Evolutionary conservation across 2,797 vertebrate genomes (phyloP).

Genomic region (Leptoclinus maculatus): DNA sequence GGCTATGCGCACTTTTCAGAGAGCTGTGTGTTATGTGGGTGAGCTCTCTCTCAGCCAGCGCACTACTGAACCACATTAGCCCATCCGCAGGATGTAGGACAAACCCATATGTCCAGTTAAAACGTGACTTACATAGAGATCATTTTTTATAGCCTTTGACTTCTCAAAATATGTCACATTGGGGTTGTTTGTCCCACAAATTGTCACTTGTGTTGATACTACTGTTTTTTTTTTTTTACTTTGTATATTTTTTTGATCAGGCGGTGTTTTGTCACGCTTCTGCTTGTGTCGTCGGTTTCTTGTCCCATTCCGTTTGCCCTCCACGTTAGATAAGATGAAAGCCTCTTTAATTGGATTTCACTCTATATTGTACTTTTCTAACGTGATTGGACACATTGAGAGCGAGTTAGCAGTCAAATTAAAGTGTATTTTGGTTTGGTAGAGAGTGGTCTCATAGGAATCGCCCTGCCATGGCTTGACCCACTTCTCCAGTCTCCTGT

Average conservation of each 20-base stretch:
- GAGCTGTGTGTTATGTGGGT: slow-evolving; percentile 61
- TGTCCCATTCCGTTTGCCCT: slow-evolving; percentile 17
- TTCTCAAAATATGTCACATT: neutral
- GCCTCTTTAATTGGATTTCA: neutral
- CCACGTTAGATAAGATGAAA: neutral
- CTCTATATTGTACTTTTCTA: neutral
- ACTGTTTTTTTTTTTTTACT: neutral
- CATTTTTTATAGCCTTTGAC: neutral
- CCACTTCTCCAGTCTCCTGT: slow-evolving; percentile 76
- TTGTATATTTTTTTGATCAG: neutral
- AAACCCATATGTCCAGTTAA: slow-evolving; percentile 50
- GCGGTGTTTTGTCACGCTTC: slow-evolving; percentile 8
- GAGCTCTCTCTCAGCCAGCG: slow-evolving; percentile 42
- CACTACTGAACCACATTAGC: slow-evolving; percentile 54
- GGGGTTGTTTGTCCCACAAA: neutral
- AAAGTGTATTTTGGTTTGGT: slow-evolving; percentile 12
- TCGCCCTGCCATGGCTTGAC: slow-evolving; percentile 76
- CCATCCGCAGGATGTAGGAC: slow-evolving; percentile 61
- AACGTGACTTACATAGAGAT: slow-evolving; percentile 62
- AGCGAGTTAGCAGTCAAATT: neutral
- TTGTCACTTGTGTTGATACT: neutral
- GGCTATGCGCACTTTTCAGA: slow-evolving; percentile 76
- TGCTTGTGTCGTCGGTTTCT: slow-evolving; percentile 14
- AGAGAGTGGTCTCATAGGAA: slow-evolving; percentile 47
- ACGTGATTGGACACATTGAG: neutral